Conservation (phyloP, 2,797 vertebrate genomes). For the Microtus californicus region DNA sequence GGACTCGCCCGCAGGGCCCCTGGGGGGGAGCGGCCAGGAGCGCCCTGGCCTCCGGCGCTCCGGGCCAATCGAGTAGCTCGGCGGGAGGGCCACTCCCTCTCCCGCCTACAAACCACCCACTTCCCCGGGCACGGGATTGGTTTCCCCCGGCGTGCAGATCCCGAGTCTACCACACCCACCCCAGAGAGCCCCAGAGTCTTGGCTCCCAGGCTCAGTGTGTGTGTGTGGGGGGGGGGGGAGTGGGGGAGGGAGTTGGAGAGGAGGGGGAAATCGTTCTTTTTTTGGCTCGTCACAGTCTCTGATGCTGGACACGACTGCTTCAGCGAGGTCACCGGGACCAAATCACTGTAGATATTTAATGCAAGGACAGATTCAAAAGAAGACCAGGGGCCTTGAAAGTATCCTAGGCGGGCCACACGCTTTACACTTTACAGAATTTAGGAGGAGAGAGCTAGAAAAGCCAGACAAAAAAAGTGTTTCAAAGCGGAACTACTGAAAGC, state of each 20-base stretch:
- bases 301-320: background rate
- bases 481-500: conserved; percentile 28
- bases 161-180: background rate
- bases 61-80: conserved; percentile 66
- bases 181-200: background rate
- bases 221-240: fast-evolving
- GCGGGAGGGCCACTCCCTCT: conserved; percentile 67
- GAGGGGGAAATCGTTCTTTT: background rate
- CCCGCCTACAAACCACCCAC: conserved; percentile 51
- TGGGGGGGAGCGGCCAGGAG: background rate
- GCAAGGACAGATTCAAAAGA: background rate
- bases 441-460: conserved; percentile 24
- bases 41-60: background rate
- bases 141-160: background rate
- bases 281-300: background rate
- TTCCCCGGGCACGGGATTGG: conserved; percentile 2
- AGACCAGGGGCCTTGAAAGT: background rate
- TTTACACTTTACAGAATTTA: background rate
- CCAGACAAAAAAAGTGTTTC: conserved; percentile 16
- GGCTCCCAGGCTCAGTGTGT: background rate
- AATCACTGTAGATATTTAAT: background rate
- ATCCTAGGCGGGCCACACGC: background rate
- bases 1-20: background rate
- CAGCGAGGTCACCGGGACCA: conserved; percentile 35
- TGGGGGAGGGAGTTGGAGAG: no score